Percentiles rank a stretch among this genome's conserved stretches.
Conservation (phyloP, 2,113 vertebrate species). For the Zapus hudsonius region DNA sequence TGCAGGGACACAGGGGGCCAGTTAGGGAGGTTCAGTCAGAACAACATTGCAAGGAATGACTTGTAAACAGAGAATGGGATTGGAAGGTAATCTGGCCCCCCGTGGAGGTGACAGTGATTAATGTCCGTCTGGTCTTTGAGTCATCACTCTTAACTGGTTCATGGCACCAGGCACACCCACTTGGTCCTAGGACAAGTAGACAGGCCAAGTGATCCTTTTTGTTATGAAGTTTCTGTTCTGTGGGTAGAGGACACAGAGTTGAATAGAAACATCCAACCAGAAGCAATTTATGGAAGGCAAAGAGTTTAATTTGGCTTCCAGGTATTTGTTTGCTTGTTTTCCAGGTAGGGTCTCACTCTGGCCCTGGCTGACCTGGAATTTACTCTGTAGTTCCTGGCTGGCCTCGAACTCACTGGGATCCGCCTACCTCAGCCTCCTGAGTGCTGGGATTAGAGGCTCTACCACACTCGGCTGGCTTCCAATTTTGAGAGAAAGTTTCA, state of each 20-base stretch:
- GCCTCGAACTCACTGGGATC: no score
- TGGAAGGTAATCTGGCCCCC: background rate
- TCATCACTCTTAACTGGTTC: background rate
- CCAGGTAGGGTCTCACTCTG: no score
- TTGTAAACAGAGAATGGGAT: background rate
- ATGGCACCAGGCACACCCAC: background rate
- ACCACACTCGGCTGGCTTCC: no score
- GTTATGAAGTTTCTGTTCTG: background rate
- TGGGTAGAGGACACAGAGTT: background rate
- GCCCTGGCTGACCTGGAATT: no score
- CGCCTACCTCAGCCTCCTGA: no score
- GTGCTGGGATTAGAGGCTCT: no score
- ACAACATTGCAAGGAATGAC: background rate
- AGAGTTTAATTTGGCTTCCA: no score
- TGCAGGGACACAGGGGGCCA: fast-evolving
- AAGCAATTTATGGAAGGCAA: background rate
- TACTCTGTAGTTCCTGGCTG: no score
- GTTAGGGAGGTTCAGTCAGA: background rate
- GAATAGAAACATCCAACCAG: background rate
- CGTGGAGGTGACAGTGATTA: fast-evolving
- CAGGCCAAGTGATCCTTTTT: no score
- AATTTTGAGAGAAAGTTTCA: no score
- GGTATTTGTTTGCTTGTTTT: no score
- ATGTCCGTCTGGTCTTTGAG: background rate
- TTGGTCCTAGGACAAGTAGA: background rate